Evolutionary conservation across 2,797 vertebrate genomes (phyloP).

Genomic region (Tarsius wallacei): DNA sequence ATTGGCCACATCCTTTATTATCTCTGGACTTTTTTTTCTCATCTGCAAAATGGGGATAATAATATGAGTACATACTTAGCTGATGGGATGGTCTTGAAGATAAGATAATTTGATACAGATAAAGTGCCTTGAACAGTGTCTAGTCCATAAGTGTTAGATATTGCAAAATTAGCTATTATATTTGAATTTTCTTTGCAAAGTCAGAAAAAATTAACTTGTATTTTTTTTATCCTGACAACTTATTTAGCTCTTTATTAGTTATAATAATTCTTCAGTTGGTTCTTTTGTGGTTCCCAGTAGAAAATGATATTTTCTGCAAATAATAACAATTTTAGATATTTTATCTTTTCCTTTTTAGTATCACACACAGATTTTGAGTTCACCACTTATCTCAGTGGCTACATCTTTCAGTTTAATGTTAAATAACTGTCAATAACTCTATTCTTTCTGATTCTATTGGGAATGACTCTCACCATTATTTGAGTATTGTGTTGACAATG

Average conservation of each 20-base stretch:
- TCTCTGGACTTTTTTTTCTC: neutral
- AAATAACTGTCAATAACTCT: neutral
- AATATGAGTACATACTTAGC: neutral
- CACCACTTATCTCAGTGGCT: neutral
- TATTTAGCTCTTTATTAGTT: neutral
- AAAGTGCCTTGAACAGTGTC: neutral
- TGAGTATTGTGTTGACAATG: neutral
- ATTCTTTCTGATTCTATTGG: neutral
- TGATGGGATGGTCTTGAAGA: neutral
- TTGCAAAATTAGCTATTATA: neutral
- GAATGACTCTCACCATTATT: neutral
- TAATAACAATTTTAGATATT: neutral
- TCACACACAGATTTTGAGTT: neutral
- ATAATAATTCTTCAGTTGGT: neutral
- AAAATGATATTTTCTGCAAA: neutral
- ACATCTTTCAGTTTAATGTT: neutral
- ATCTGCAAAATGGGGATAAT: neutral
- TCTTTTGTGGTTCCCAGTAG: neutral
- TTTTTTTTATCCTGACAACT: neutral
- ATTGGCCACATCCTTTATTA: neutral
- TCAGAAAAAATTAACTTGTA: neutral
- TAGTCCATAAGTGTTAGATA: neutral
- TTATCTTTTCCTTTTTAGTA: neutral
- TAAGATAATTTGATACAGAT: neutral
- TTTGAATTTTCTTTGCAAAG: constrained; percentile 12